Evolutionary conservation across 2,888 invertebrate species (phyloP).

Genomic region (Apotomis turbidana): DNA sequence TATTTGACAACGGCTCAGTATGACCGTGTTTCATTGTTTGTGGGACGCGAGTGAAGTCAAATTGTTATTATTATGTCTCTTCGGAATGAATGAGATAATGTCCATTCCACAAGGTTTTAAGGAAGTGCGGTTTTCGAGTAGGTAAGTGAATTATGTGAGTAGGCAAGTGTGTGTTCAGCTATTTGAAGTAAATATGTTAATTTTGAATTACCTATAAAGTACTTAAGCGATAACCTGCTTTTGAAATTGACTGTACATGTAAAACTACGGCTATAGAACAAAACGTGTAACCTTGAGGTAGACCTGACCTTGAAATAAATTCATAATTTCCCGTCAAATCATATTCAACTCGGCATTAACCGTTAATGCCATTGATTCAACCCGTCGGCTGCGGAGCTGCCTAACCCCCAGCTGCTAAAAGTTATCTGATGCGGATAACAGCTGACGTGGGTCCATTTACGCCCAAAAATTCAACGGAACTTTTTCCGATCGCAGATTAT

Average conservation of each 20-base stretch:
- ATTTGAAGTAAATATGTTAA: background rate
- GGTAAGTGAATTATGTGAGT: background rate
- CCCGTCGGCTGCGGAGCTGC: conserved; percentile 32
- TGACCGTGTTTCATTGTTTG: conserved; percentile 28
- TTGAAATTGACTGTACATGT: too few relatives aligned
- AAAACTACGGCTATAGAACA: too few relatives aligned
- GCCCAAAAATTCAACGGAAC: conserved; percentile 21
- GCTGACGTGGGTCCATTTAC: conserved; percentile 38
- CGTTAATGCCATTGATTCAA: conserved; percentile 37
- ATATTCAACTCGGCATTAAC: conserved; percentile 13
- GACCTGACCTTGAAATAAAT: background rate
- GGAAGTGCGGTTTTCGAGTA: background rate
- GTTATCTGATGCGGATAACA: conserved; percentile 41
- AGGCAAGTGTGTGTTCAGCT: background rate
- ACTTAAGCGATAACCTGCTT: too few relatives aligned
- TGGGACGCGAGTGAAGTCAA: conserved; percentile 18
- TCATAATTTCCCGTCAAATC: conserved; percentile 33
- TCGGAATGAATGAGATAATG: conserved; percentile 5
- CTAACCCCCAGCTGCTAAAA: conserved; percentile 32
- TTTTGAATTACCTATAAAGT: background rate
- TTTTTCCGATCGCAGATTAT: conserved; percentile 31
- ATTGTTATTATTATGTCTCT: conserved; percentile 26
- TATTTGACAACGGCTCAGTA: conserved; percentile 25
- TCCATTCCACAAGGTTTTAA: background rate
- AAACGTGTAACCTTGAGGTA: too few relatives aligned